Percentiles rank a stretch among this genome's conserved stretches.
These are phyloP conservation scores for Nudaria mundana DNA, from an alignment of 2,888 invertebrate genomes.

Conservation along the genomic window DNA sequence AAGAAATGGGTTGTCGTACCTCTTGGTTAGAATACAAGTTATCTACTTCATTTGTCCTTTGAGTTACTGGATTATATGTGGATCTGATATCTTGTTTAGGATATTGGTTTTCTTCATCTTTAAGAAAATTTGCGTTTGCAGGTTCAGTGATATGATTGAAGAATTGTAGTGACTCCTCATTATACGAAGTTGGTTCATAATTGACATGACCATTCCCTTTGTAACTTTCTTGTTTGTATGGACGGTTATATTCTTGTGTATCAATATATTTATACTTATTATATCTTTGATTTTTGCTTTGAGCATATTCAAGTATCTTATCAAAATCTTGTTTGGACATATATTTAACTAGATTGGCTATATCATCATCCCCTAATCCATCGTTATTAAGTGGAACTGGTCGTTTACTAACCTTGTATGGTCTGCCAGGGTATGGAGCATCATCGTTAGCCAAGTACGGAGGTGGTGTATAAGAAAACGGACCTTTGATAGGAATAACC, in stretches of 20 bases:
- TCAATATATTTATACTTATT: constrained; percentile 23
- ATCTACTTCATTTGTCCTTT: not conserved
- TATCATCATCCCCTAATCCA: constrained; percentile 59
- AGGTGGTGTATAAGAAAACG: constrained; percentile 61
- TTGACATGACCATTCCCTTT: constrained; percentile 16
- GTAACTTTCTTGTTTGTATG: constrained; percentile 23
- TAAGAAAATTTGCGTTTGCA: constrained; percentile 12
- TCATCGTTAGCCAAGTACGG: constrained; percentile 45
- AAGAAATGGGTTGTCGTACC: not conserved
- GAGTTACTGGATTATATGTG: not conserved
- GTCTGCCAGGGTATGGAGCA: constrained; percentile 35
- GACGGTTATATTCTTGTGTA: constrained; percentile 15
- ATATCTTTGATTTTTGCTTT: constrained; percentile 35
- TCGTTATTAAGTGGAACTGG: constrained; percentile 38
- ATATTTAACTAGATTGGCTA: constrained; percentile 61
- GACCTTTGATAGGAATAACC: constrained; percentile 40
- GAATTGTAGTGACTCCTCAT: constrained; percentile 10
- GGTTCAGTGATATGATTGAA: constrained; percentile 25
- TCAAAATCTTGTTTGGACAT: constrained; percentile 66
- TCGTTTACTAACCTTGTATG: constrained; percentile 59
- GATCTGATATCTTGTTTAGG: not conserved
- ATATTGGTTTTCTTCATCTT: constrained; percentile 7
- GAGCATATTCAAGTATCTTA: constrained; percentile 58
- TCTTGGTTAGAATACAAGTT: not conserved
- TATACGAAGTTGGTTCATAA: constrained; percentile 17